phyloP scores from a whole-genome alignment of 2,888 invertebrate genomes.

The Conistra vaccinii region DNA sequence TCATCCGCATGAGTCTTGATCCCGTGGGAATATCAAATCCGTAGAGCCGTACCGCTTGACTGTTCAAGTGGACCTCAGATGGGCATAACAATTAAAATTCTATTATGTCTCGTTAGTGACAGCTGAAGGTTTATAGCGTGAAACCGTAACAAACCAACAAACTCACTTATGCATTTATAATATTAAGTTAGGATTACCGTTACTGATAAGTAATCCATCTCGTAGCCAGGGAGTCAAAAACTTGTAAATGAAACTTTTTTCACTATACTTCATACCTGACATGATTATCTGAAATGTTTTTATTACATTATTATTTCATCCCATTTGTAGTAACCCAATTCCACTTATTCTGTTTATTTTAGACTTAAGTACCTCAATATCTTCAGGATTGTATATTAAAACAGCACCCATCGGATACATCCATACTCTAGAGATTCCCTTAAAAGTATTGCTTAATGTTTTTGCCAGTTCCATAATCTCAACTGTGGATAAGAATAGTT shows the following conservation, averaged over 20 bases:
- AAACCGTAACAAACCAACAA: too few species aligned
- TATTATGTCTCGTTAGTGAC: too few species aligned
- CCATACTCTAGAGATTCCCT: constrained; percentile 77
- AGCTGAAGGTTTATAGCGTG: too few species aligned
- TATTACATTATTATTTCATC: not conserved
- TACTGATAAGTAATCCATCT: constrained; percentile 88
- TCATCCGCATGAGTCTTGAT: too few species aligned
- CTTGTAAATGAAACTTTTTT: constrained; percentile 88
- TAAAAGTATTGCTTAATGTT: constrained; percentile 64
- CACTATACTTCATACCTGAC: constrained; percentile 85
- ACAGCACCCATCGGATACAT: constrained; percentile 65
- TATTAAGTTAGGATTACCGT: constrained; percentile 67
- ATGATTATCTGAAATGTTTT: constrained; percentile 81
- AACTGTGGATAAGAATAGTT: constrained; percentile 62
- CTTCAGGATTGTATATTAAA: constrained; percentile 54
- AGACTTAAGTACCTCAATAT: constrained; percentile 52
- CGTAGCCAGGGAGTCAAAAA: constrained; percentile 88
- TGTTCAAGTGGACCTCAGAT: too few species aligned
- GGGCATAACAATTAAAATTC: too few species aligned
- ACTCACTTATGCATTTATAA: too few species aligned
- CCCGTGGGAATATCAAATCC: too few species aligned
- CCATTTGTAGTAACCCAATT: not conserved
- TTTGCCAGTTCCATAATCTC: constrained; percentile 75
- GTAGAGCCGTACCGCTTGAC: too few species aligned
- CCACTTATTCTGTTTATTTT: not conserved